These are phyloP conservation scores for Eleginops maclovinus DNA, from an alignment of 2,113 vertebrate species.

Conservation along the genomic window DNA sequence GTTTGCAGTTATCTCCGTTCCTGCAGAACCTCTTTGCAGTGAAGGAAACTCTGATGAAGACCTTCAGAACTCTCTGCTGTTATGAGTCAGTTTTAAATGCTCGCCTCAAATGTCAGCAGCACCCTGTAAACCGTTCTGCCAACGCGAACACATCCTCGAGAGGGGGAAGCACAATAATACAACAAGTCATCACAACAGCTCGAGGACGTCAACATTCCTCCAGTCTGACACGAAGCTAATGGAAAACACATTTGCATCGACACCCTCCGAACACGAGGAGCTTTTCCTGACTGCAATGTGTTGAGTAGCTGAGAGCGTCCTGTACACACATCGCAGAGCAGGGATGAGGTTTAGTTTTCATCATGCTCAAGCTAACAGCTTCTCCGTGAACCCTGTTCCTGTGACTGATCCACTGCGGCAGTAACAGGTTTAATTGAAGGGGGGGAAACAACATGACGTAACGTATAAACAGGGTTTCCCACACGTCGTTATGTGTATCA, in stretches of 20 bases:
- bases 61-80: background rate
- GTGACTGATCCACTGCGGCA: background rate
- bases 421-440: background rate
- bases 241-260: constrained; percentile 34
- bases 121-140: constrained; percentile 13
- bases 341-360: background rate
- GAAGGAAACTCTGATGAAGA: no score
- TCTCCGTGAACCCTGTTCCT: background rate
- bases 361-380: background rate
- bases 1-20: no score
- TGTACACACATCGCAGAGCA: background rate
- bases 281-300: background rate
- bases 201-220: constrained; percentile 41
- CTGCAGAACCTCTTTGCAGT: background rate
- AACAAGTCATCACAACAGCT: background rate
- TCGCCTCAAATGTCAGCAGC: constrained; percentile 18
- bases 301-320: constrained; percentile 3
- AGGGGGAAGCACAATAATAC: background rate
- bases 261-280: background rate
- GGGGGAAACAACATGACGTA: constrained; percentile 5
- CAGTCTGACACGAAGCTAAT: constrained; percentile 39
- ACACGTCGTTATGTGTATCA: no score
- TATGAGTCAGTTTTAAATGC: background rate
- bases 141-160: background rate
- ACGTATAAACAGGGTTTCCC: background rate